phyloP scores from a whole-genome alignment of 2,797 vertebrate genomes.

The Muscicapa striata region DNA sequence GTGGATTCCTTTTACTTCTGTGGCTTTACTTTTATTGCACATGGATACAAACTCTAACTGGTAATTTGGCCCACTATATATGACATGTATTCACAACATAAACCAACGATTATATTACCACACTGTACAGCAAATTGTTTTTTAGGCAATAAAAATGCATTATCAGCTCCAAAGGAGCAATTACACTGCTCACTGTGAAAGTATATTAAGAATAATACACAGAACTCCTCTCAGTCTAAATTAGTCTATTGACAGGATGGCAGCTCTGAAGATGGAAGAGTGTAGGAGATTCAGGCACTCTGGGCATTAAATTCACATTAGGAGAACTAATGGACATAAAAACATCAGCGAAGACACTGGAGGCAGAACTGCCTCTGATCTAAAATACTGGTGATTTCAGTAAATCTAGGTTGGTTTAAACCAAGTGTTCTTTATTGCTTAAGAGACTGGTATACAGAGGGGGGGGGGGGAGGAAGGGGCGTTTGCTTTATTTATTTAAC shows the following conservation, averaged over 20 bases:
- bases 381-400: not conserved
- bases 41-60: not conserved
- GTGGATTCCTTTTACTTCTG: not conserved
- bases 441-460: not conserved
- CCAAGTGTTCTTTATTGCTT: not conserved
- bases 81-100: slow-evolving; percentile 21
- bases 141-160: slow-evolving; percentile 66
- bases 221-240: slow-evolving; percentile 29
- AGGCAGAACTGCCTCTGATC: not conserved
- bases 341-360: not conserved
- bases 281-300: not conserved
- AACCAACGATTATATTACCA: slow-evolving; percentile 42
- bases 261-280: slow-evolving; percentile 20
- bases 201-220: slow-evolving; percentile 53
- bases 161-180: slow-evolving; percentile 69
- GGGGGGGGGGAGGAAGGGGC: fast-evolving
- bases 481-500: not conserved
- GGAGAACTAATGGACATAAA: not conserved
- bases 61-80: not conserved
- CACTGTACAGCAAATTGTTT: slow-evolving; percentile 40
- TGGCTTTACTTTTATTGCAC: not conserved
- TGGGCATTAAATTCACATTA: not conserved
- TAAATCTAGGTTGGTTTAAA: not conserved
- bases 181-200: slow-evolving; percentile 60
- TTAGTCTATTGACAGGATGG: slow-evolving; percentile 16